These are phyloP conservation scores for Schizaphis graminum DNA, from an alignment of 2,888 invertebrate species.

Conservation along the genomic window DNA sequence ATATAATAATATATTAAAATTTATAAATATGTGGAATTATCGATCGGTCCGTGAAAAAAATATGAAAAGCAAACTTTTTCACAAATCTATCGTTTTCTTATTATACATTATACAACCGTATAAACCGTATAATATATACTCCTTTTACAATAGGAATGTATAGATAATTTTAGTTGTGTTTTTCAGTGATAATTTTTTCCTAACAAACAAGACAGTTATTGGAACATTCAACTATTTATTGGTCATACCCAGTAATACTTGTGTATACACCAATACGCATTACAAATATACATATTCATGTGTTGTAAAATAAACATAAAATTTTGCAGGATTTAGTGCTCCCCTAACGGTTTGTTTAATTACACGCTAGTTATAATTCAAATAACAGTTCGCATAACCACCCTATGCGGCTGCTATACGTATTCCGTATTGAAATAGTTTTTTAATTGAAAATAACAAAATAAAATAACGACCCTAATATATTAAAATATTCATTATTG, in stretches of 20 bases:
- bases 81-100: not conserved
- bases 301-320: slow-evolving; percentile 59
- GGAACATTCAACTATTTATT: slow-evolving; percentile 53
- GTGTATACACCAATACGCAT: slow-evolving; percentile 4
- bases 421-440: slow-evolving; percentile 50
- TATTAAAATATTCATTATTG: slow-evolving; percentile 36
- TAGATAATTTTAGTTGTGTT: not conserved
- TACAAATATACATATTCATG: slow-evolving; percentile 44
- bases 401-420: not conserved
- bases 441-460: slow-evolving; percentile 61
- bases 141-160: not conserved
- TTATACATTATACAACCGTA: not conserved
- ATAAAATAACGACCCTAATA: slow-evolving; percentile 58
- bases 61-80: not conserved
- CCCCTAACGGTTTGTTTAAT: slow-evolving; percentile 61
- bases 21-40: not conserved
- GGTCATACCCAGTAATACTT: slow-evolving; percentile 12
- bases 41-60: not conserved
- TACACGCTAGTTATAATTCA: slow-evolving; percentile 59
- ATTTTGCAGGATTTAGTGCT: slow-evolving; percentile 56
- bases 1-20: not conserved
- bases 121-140: not conserved
- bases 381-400: slow-evolving; percentile 36
- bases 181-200: slow-evolving; percentile 33
- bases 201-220: slow-evolving; percentile 56